Conservation (phyloP, 2,113 vertebrate genomes). For the Lamprotornis superbus region DNA sequence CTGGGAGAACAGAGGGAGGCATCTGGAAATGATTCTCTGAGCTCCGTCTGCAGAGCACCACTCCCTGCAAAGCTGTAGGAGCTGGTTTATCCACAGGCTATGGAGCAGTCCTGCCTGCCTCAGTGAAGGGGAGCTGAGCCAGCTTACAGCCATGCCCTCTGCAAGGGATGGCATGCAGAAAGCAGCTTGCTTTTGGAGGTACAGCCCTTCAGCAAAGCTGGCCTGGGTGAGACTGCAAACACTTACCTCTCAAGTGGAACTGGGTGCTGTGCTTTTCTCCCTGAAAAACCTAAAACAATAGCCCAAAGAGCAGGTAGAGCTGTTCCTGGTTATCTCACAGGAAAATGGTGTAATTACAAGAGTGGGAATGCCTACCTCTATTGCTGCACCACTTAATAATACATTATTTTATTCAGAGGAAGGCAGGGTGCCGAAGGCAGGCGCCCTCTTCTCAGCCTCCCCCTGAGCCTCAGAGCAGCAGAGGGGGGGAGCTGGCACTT, state of each 20-base stretch:
- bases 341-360: neutral
- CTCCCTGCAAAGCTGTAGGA: conserved; percentile 29
- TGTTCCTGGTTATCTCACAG: neutral
- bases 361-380: neutral
- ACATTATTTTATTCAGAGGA: neutral
- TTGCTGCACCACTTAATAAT: neutral
- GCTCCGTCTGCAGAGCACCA: neutral
- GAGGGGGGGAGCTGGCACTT: conserved; percentile 51
- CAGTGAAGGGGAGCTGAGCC: neutral
- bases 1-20: conserved; percentile 6
- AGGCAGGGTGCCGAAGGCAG: conserved; percentile 6
- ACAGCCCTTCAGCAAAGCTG: neutral
- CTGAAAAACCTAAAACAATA: neutral
- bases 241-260: neutral
- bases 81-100: neutral
- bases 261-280: neutral
- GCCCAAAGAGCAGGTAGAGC: conserved; percentile 21
- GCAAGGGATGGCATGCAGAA: neutral
- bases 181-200: neutral
- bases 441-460: neutral
- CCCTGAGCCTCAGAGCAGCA: neutral
- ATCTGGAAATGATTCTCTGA: conserved; percentile 52
- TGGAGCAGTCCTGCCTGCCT: neutral
- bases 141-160: neutral
- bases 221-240: neutral